phyloP scores from a whole-genome alignment of 2,113 vertebrate species.

The Pluvialis apricaria region DNA sequence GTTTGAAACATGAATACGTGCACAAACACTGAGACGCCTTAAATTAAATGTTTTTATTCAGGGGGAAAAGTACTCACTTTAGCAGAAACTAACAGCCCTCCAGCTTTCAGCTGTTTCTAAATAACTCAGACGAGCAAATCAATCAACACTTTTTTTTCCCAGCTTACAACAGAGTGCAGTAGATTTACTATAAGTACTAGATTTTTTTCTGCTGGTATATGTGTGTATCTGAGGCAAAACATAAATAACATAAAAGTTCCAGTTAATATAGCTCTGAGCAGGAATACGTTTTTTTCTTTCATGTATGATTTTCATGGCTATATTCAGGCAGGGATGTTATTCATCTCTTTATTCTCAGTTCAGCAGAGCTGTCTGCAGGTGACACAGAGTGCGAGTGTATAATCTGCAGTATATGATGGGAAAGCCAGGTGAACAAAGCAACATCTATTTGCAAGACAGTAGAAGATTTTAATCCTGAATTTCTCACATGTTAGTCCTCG shows the following conservation, averaged over 20 bases:
- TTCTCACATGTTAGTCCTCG: background rate
- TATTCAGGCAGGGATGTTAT: background rate
- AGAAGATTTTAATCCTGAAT: background rate
- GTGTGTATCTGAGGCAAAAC: slow-evolving; percentile 33
- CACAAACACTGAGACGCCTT: background rate
- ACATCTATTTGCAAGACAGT: background rate
- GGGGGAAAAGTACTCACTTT: slow-evolving; percentile 22
- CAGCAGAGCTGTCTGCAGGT: slow-evolving; percentile 32
- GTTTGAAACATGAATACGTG: background rate
- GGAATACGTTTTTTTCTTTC: slow-evolving; percentile 17
- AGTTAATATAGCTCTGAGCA: slow-evolving; percentile 32
- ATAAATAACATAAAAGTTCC: slow-evolving; percentile 51
- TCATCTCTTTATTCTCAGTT: slow-evolving; percentile 24
- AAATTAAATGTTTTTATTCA: slow-evolving; percentile 40
- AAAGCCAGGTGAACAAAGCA: background rate
- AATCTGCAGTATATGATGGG: background rate
- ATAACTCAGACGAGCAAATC: slow-evolving; percentile 35
- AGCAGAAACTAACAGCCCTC: slow-evolving; percentile 18
- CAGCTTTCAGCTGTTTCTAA: slow-evolving; percentile 31
- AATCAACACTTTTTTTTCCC: slow-evolving; percentile 11
- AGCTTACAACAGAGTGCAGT: background rate
- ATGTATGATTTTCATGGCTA: slow-evolving; percentile 12
- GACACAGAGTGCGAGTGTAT: background rate
- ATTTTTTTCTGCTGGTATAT: background rate
- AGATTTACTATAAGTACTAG: slow-evolving; percentile 37